These are phyloP conservation scores for Sebastes iracundus DNA, from an alignment of 2,797 vertebrate species.

Conservation along the genomic window DNA sequence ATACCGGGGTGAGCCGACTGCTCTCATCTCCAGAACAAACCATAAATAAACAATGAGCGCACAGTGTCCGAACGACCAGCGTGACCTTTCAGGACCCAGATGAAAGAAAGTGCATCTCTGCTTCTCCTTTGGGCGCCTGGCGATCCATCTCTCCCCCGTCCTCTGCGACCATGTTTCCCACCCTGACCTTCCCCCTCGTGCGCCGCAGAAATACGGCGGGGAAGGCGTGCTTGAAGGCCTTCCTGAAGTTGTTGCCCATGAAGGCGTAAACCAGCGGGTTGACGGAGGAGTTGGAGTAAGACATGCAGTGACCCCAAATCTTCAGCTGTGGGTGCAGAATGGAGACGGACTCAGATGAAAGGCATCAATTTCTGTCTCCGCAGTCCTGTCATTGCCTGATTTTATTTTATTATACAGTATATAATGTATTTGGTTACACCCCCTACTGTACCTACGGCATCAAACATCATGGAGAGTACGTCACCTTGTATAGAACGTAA, in stretches of 20 bases:
- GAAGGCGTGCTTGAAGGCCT: constrained; percentile 81
- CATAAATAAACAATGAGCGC: constrained; percentile 51
- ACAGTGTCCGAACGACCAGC: neutral
- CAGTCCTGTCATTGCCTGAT: neutral
- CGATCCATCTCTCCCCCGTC: constrained; percentile 26
- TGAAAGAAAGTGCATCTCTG: constrained; percentile 73
- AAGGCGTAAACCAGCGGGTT: constrained; percentile 83
- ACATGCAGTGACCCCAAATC: constrained; percentile 86
- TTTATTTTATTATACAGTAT: too few relatives aligned
- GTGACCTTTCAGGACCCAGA: constrained; percentile 62
- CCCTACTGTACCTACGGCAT: neutral
- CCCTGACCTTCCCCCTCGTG: constrained; percentile 31
- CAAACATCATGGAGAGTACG: neutral
- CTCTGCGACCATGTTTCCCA: constrained; percentile 28
- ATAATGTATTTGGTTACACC: neutral
- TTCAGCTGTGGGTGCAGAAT: constrained; percentile 61
- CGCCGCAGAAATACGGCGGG: constrained; percentile 75
- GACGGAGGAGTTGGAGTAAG: constrained; percentile 83
- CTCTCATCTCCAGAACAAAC: constrained; percentile 33
- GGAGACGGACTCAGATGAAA: neutral
- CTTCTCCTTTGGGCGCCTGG: constrained; percentile 46
- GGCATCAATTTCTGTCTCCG: neutral
- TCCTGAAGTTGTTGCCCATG: constrained; percentile 84
- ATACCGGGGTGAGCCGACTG: neutral
- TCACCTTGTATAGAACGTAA: constrained; percentile 78